Base-by-base conservation (phyloP, 2,888 invertebrate genomes). In the Stomorhina lunata region DNA sequence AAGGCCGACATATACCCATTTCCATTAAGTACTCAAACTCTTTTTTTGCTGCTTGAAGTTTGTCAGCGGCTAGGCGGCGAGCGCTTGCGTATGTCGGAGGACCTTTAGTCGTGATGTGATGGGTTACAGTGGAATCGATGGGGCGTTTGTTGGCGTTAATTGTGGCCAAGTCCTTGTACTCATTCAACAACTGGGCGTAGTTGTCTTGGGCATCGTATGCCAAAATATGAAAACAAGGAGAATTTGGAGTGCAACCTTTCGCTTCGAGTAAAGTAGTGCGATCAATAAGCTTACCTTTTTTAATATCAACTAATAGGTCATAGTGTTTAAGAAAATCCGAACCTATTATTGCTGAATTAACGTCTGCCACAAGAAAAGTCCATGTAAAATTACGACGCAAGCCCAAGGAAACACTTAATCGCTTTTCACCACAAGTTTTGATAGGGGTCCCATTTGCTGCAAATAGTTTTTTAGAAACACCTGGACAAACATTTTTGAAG, bases 11-110 rank as follows among this genome's bases (percentile, higher is more conserved):
- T 40, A 84, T 83, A 12, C 82, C 78, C 20, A 53, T 43, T 17
- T 78, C 34, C 59, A 84, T 45, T 15, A 82, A 43, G 20, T n/a
- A 73, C 20, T 84, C 43, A 37, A 84, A 84, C 17, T 83, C 81
- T 2, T 34, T 76, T 37, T 80, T 83, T 6, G 84, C 84, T 22
- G 75, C 65, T 4, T 20, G 37, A 5, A 84, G 48, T 55, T 82
- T 80, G 1, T 81, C 80, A 0, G 48, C 32, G 6, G 29, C 34
- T 10, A 72, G 37, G 7, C 72, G 48, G 22, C 72, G 40, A 20
- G 61, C 61, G 7, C 61, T 22, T 12, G 20, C 17, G 34, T 61
- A 29, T 20, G 55, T 43, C 2, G 71, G 71, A 29, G 10, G 37
- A 20, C 71, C 59, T 2, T 55, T 40, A 12, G 71, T 73, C 10